Base-by-base conservation (phyloP, 2,113 vertebrate species). In the Seriola aureovittata region DNA sequence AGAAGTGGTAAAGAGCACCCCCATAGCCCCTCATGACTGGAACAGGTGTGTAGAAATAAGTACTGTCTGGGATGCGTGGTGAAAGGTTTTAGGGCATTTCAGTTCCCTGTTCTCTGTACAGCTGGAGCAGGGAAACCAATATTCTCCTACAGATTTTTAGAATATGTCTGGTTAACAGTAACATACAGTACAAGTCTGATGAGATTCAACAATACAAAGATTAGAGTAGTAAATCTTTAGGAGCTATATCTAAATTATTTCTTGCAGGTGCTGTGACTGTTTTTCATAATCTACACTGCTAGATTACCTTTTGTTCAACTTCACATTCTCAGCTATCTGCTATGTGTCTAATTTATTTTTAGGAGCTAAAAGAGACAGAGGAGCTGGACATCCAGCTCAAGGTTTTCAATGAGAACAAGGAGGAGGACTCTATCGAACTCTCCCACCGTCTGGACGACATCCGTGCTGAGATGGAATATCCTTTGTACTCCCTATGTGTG, bases 401-500 rank as follows among this genome's bases (percentile, higher is more conserved):
- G 94, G 98, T 99, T 67, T 99, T 99, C 95, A 99, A 99, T 92
- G 98, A 99, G 92, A 99, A 98, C 93, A 99, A 99, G 94, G 98
- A 99, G 72, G 98, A 99, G 48, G 98, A 99, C 92, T 94, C 96
- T 60, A 97, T 97, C 81, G 98, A 99, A 91, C 96, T 99, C 84
- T 97, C 97, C 64, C 98, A 99, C 85, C 97, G 98, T 65, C 96
- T 99, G 71, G 96, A 95, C 70, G 98, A 99, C 93, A 97, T 99
- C 95, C 97, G 94, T 23, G 94, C 97, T 38, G 98, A 99, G 93
- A 99, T 99, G 98, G 98, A 99, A 99, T 99, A 99, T 99, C 98
- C 98, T 99, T 99, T 96, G 84, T 85, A 34, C 58, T 74, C 58
- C 69, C 73, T 82, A 44, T 66, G 73, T 85, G 71, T 85, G 75